A percentile compares a stretch with the other conserved stretches of the same genome.
Evolutionary conservation across 2,113 vertebrate species (phyloP).

Genomic region (Burhinus oedicnemus): DNA sequence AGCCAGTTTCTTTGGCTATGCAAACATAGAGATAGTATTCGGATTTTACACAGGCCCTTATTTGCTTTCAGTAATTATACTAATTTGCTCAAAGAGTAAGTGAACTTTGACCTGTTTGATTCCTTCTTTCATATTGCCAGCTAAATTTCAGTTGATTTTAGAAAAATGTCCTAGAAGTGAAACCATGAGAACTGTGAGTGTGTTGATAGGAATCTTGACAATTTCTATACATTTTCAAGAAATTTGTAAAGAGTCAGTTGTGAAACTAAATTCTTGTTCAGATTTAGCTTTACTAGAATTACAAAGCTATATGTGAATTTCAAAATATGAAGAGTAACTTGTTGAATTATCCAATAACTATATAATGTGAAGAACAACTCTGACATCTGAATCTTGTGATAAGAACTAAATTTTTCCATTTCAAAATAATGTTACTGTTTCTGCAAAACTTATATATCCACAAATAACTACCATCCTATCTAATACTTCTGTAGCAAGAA

Average conservation of each 20-base stretch:
- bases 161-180: neutral
- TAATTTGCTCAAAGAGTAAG: neutral
- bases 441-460: neutral
- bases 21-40: neutral
- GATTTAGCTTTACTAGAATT: neutral
- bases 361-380: neutral
- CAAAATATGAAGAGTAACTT: neutral
- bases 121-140: neutral
- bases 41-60: neutral
- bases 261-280: neutral
- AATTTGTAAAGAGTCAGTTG: neutral
- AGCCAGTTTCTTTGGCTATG: neutral
- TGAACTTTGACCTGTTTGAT: neutral
- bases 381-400: neutral
- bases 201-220: neutral
- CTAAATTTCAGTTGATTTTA: neutral
- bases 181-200: neutral
- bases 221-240: neutral
- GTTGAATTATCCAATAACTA: neutral
- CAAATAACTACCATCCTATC: neutral
- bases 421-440: neutral
- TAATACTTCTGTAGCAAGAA: neutral
- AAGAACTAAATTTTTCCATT: neutral
- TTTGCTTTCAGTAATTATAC: neutral
- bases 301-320: neutral